Conservation (phyloP, 1,140 invertebrate species). For the Microplitis mediator region DNA sequence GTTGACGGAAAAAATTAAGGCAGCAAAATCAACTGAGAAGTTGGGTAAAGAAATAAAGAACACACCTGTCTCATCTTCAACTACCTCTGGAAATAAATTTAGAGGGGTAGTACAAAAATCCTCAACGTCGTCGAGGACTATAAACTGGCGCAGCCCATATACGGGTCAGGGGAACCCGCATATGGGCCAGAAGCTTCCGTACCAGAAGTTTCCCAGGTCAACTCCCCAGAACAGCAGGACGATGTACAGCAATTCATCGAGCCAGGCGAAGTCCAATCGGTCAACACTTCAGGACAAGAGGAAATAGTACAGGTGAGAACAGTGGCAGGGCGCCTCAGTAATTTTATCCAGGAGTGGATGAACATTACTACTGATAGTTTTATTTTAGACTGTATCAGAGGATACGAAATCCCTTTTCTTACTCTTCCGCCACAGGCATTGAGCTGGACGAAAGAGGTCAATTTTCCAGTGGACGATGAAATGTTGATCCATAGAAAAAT, state of each 20-base stretch:
- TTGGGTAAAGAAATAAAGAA: neutral
- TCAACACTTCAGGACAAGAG: neutral
- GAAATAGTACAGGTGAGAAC: neutral
- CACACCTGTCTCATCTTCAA: too few relatives aligned
- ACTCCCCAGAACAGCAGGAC: neutral
- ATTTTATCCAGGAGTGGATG: neutral
- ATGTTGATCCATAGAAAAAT: neutral
- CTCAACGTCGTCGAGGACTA: neutral
- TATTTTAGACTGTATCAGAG: neutral
- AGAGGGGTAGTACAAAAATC: neutral
- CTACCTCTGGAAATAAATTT: neutral
- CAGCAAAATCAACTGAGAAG: neutral
- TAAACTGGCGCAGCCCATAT: constrained; percentile 21
- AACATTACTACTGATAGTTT: neutral
- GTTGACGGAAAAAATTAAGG: constrained; percentile 4
- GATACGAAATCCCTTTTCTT: neutral
- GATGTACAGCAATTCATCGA: neutral
- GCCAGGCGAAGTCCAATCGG: neutral
- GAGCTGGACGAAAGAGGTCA: neutral
- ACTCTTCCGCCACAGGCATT: neutral
- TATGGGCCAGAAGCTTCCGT: constrained; percentile 11
- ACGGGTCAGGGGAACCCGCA: constrained; percentile 11
- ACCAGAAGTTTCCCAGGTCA: neutral
- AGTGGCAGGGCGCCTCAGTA: constrained; percentile 13
- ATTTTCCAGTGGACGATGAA: neutral